Evolutionary conservation across 2,888 invertebrate species (phyloP), one percentile per base, ranked within the genome.

Genomic region (Coleophora flavipennella): DNA sequence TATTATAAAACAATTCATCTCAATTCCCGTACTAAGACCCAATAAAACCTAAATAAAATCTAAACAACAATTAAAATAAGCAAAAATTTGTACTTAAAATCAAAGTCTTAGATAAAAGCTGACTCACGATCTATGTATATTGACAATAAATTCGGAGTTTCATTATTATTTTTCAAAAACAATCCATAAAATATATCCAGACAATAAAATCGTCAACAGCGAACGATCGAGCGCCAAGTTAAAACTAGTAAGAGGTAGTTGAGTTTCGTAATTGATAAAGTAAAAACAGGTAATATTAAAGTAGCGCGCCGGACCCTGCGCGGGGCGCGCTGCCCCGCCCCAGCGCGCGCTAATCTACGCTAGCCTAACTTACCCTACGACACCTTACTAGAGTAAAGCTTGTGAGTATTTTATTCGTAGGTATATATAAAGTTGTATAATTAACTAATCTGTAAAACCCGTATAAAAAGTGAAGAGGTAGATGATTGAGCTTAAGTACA

Each of bases 401-500:
- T 83, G 75, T 84, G 83, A 84, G 83, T 84, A 84, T 84, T 84
- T 20, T 57, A 70, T 75, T 81, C 74, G 70, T 80, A n/a, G n/a
- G n/a, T n/a, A 78, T 80, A 76, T 81, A 80, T 77, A 77, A 78
- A 69, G 77, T 77, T 84, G 83, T 84, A 84, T 83, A 83, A 83
- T 84, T 84, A 81, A 83, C 83, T 83, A 83, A 78, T 81, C 75
- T 83, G 80, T 81, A 83, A 73, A 83, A 84, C 83, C 84, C 84
- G 83, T 83, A 83, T 81, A 83, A 83, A 80, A 83, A 79, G 75
- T 80, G 80, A 81, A 83, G 83, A 83, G 83, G 83, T 84, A 83
- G 77, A 70, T 79, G 72, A 75, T 81, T 81, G 78, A 81, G 81
- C 80, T 81, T 83, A 79, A 81, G 83, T 81, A 80, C 79, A 73